Evolutionary conservation across 2,797 vertebrate genomes (phyloP).

Genomic region (Percopsis omiscomaycus): DNA sequence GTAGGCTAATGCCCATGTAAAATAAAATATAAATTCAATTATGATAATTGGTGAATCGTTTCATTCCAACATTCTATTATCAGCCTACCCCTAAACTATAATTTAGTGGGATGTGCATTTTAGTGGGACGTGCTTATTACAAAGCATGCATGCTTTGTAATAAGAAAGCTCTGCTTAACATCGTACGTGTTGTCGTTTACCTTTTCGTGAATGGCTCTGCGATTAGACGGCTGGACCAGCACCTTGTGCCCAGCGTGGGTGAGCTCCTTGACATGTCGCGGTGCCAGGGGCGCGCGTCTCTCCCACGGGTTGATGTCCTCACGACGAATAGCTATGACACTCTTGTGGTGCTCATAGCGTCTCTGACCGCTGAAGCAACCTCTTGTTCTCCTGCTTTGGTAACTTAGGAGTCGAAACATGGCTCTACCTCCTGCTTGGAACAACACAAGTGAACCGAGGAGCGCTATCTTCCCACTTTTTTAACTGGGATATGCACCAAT

Average conservation of each 20-base stretch:
- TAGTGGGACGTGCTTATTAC: too few relatives aligned
- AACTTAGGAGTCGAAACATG: slow-evolving; percentile 83
- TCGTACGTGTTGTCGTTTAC: slow-evolving; percentile 59
- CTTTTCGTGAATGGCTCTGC: slow-evolving; percentile 92
- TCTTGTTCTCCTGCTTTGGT: slow-evolving; percentile 47
- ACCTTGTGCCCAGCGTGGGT: slow-evolving; percentile 91
- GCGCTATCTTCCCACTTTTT: too few relatives aligned
- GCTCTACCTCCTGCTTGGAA: slow-evolving; percentile 57
- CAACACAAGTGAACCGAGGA: slow-evolving; percentile 2
- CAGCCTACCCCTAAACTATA: too few relatives aligned
- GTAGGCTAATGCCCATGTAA: too few relatives aligned
- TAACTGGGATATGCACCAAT: too few relatives aligned
- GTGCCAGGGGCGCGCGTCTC: slow-evolving; percentile 91
- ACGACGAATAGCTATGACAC: slow-evolving; percentile 87
- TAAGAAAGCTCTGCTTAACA: too few relatives aligned
- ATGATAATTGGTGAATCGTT: too few relatives aligned
- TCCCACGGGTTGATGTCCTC: slow-evolving; percentile 96
- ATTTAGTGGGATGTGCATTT: too few relatives aligned
- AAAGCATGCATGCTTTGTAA: too few relatives aligned
- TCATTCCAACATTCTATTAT: too few relatives aligned
- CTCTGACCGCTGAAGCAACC: slow-evolving; percentile 46
- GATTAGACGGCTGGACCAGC: slow-evolving; percentile 92
- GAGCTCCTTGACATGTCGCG: slow-evolving; percentile 88
- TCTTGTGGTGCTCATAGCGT: slow-evolving; percentile 70
- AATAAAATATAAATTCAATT: too few relatives aligned